phyloP scores from a whole-genome alignment of 2,113 vertebrate genomes.

The Glareola pratincola region DNA sequence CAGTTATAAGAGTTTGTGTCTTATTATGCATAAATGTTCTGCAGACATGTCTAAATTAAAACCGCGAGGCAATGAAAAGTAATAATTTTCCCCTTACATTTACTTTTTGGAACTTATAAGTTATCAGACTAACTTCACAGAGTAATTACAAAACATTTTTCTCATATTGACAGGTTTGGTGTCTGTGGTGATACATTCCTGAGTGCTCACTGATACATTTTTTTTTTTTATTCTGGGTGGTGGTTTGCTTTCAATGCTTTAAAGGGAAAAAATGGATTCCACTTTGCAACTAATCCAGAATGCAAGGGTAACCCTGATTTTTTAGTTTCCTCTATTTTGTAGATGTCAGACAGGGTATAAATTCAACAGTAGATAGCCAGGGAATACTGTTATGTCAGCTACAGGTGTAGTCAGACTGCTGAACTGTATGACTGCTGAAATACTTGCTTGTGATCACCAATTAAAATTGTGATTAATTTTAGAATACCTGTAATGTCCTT shows the following conservation, averaged over 20 bases:
- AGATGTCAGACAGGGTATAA: background rate
- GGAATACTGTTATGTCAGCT: background rate
- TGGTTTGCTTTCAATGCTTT: background rate
- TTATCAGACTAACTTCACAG: background rate
- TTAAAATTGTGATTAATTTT: background rate
- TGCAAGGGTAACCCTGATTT: background rate
- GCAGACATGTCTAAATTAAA: background rate
- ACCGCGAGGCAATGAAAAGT: background rate
- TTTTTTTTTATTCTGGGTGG: background rate
- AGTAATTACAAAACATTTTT: background rate
- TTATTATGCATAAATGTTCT: background rate
- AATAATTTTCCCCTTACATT: background rate
- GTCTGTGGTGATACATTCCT: background rate
- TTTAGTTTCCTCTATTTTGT: background rate
- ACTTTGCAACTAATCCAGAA: background rate
- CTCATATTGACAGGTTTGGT: background rate
- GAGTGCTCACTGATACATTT: background rate
- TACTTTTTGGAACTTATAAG: background rate
- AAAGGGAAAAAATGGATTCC: background rate
- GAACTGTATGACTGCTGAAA: background rate
- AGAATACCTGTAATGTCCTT: constrained; percentile 18
- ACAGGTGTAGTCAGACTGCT: background rate
- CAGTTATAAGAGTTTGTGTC: background rate
- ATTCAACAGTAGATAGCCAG: background rate
- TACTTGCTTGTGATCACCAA: background rate